A percentile compares a stretch with the other conserved stretches of the same genome.
These are phyloP conservation scores for Tiaroga cobitis DNA, from an alignment of 2,797 vertebrate species.

Conservation along the genomic window DNA sequence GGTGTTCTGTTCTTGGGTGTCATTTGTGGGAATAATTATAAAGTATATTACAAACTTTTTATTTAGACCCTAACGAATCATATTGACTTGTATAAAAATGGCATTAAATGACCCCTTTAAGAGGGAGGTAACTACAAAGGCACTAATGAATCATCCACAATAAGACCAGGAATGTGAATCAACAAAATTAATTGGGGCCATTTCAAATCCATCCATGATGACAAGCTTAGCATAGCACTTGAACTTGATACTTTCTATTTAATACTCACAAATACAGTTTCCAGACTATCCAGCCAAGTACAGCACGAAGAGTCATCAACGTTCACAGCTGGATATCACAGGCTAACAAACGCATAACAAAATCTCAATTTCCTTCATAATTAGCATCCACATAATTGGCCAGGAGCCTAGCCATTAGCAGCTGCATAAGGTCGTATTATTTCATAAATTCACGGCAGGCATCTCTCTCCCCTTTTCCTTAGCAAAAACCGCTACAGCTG, in stretches of 20 bases:
- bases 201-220: conserved; percentile 1
- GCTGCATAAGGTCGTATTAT: background rate
- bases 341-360: conserved; percentile 11
- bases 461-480: conserved; percentile 8
- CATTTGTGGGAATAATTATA: too few relatives aligned
- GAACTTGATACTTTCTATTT: conserved; percentile 14
- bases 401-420: conserved; percentile 31
- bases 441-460: conserved; percentile 1
- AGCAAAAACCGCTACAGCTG: conserved; percentile 35
- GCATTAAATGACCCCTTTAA: too few relatives aligned
- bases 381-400: conserved; percentile 37
- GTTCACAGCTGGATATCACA: conserved; percentile 31
- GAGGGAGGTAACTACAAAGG: background rate
- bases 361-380: conserved; percentile 34
- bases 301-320: conserved; percentile 18
- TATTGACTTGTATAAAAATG: too few relatives aligned
- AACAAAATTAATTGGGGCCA: background rate
- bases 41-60: too few relatives aligned
- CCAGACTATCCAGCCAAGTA: conserved; percentile 18
- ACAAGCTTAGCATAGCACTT: background rate
- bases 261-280: background rate
- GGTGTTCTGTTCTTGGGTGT: too few relatives aligned
- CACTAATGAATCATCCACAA: conserved; percentile 2
- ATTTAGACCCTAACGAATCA: too few relatives aligned
- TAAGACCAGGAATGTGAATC: background rate